These are phyloP conservation scores for Megatriorchis doriae DNA, from an alignment of 2,113 vertebrate species.

Conservation along the genomic window DNA sequence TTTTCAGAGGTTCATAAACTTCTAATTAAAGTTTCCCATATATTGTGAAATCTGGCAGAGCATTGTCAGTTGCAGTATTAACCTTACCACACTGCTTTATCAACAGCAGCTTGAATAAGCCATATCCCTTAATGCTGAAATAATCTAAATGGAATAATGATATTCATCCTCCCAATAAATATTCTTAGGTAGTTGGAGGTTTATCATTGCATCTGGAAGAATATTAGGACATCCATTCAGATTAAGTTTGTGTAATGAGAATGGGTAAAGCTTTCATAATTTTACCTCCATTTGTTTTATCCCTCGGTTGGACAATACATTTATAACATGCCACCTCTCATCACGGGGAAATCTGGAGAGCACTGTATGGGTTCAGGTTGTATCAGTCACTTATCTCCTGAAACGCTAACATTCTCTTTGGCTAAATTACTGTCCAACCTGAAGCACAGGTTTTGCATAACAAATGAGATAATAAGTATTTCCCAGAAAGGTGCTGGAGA, in stretches of 20 bases:
- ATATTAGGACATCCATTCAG: conserved; percentile 61
- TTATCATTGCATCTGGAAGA: conserved; percentile 53
- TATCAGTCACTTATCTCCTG: neutral
- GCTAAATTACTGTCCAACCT: conserved; percentile 14
- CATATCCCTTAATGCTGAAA: conserved; percentile 70
- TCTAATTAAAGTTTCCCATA: conserved; percentile 70
- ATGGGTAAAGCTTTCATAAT: conserved; percentile 43
- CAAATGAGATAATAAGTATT: neutral
- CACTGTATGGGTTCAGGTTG: neutral
- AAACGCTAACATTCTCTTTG: neutral
- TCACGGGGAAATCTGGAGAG: conserved; percentile 1
- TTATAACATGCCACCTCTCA: neutral
- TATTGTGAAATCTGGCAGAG: conserved; percentile 62
- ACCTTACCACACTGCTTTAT: conserved; percentile 64
- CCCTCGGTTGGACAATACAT: conserved; percentile 16
- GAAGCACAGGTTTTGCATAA: neutral
- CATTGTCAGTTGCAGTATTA: conserved; percentile 67
- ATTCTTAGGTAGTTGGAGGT: conserved; percentile 60
- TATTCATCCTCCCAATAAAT: conserved; percentile 66
- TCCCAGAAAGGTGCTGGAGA: neutral
- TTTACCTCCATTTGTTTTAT: conserved; percentile 44
- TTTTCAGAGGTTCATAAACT: conserved; percentile 72
- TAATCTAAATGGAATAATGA: conserved; percentile 71
- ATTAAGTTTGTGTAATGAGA: conserved; percentile 61
- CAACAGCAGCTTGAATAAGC: conserved; percentile 58